A percentile compares a stretch with the other conserved stretches of the same genome.
These are phyloP conservation scores for Sthenelais limicola DNA, from an alignment of 2,888 invertebrate genomes.

Conservation along the genomic window DNA sequence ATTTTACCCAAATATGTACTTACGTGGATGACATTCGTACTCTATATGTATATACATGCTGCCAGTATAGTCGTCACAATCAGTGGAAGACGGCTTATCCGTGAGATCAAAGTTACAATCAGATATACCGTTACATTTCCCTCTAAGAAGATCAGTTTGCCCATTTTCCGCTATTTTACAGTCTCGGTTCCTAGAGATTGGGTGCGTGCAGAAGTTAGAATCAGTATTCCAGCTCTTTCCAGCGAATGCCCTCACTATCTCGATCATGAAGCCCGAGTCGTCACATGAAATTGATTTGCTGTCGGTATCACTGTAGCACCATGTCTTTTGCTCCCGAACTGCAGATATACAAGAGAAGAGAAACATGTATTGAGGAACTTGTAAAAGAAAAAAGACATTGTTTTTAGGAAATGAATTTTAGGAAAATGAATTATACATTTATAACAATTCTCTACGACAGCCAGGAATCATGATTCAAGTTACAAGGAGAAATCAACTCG, in stretches of 20 bases:
- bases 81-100: neutral
- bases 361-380: no score
- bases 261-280: neutral
- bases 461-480: no score
- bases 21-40: neutral
- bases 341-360: no score
- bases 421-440: no score
- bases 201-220: constrained; percentile 3
- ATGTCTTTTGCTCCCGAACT: no score
- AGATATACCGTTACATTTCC: constrained; percentile 5
- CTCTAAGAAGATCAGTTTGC: neutral
- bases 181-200: neutral
- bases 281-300: constrained; percentile 8
- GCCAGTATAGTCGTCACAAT: neutral
- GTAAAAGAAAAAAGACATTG: no score
- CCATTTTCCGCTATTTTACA: neutral
- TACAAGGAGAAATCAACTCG: no score
- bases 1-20: neutral
- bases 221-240: neutral
- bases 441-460: no score
- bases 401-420: no score
- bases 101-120: neutral
- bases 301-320: neutral
- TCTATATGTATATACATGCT: constrained; percentile 8
- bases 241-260: constrained; percentile 3